Conservation (phyloP, 1,140 invertebrate genomes). For the Rhopalosiphum padi region DNA sequence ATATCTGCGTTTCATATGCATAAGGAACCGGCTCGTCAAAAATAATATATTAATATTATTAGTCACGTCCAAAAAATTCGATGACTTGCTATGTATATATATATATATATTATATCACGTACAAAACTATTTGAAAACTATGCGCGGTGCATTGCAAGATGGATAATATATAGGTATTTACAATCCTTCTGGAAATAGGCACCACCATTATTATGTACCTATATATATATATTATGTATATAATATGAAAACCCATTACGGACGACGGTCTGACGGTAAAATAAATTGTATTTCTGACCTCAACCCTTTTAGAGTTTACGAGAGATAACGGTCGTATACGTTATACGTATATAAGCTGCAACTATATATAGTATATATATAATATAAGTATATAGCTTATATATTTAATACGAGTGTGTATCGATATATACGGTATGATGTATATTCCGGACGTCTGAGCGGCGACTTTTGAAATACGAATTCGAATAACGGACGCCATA, state of each 20-base stretch:
- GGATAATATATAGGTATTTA: neutral
- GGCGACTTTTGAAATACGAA: neutral
- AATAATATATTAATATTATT: neutral
- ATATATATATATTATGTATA: neutral
- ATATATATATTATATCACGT: neutral
- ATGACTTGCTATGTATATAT: neutral
- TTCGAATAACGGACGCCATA: conserved; percentile 6
- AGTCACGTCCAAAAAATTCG: neutral
- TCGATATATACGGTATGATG: neutral
- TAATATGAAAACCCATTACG: neutral
- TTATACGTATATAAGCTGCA: neutral
- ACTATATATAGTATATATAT: neutral
- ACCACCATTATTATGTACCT: neutral
- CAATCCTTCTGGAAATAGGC: neutral
- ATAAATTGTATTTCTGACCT: conserved; percentile 16
- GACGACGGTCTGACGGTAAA: neutral
- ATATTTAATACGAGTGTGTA: neutral
- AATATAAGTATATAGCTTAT: neutral
- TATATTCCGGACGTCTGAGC: neutral
- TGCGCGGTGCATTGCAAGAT: neutral
- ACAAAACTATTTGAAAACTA: neutral
- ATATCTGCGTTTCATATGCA: neutral
- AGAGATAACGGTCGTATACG: neutral
- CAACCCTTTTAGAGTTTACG: conserved; percentile 25
- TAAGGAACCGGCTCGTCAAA: neutral